Base-by-base conservation (phyloP, 2,797 vertebrate genomes). In the Gallirallus australis region DNA sequence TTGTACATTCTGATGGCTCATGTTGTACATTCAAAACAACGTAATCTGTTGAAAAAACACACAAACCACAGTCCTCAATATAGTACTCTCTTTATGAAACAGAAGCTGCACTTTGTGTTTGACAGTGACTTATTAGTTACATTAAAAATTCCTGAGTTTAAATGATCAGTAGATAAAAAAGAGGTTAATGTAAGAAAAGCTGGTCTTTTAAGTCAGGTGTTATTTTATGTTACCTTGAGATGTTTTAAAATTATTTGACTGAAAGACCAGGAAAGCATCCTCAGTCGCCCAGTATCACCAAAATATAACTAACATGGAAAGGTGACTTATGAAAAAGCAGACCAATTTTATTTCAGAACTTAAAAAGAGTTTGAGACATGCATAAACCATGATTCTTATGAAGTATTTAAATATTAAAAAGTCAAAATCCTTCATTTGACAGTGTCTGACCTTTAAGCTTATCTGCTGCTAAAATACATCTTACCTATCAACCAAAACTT, bases 361-460 rank as follows among this genome's bases (percentile, higher is more conserved):
- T 96, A 93, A 92, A 94, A 84, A 91, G 94, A 94, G 93, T 92
- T 45, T 54, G 93, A 88, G 83, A 72, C 95, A 96, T 97, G 82
- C 90, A 96, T 96, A 97, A 97, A 96, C 90, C 77, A 82, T 90
- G 86, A 95, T 95, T 97, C 90, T 83, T 94, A 96, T 85, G 42
- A 96, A 93, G 80, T 95, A 94, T 94, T 98, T 97, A 97, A 98
- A 97, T 97, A 98, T 97, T 97, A 93, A 98, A 98, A 97, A 97
- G 95, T 94, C 86, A 93, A 95, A 97, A 97, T 97, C 96, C 88
- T 97, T 97, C 88, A 97, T 94, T 96, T 98, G 97, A 97, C 97
- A 97, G 95, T 94, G 89, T 96, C 95, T 98, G 98, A 98, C 98
- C 97, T 98, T 98, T 98, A 96, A 97, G 96, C 92, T 97, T 97